Conservation (phyloP, 64 coral and sea anemone species). For the Pocillopora damicornis region DNA sequence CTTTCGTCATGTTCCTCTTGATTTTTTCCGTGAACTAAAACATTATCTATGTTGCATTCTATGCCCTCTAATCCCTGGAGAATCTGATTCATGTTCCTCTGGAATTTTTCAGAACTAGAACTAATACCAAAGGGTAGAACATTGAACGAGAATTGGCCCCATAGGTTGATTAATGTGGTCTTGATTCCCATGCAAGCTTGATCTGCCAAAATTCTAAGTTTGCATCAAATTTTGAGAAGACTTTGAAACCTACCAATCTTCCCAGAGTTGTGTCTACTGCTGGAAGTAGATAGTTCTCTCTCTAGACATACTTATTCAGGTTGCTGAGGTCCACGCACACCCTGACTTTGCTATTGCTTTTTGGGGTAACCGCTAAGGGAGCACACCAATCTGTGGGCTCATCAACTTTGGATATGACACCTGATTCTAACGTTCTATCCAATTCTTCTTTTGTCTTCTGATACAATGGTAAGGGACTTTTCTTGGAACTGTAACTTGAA, state of each 20-base stretch:
- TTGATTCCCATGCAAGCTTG: constrained; percentile 24
- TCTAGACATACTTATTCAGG: constrained; percentile 6
- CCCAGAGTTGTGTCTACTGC: constrained; percentile 18
- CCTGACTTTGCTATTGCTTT: constrained; percentile 25
- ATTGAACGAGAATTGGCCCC: no score
- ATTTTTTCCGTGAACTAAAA: constrained; percentile 8
- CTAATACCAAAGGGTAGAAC: no score
- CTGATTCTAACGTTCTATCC: neutral
- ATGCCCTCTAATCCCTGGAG: constrained; percentile 34
- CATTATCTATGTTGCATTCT: constrained; percentile 35
- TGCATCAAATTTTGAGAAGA: constrained; percentile 23
- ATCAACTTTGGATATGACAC: constrained; percentile 11
- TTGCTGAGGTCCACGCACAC: neutral
- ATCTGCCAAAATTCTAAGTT: constrained; percentile 37
- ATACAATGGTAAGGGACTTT: constrained; percentile 54
- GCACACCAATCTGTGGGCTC: constrained; percentile 36
- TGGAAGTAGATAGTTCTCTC: constrained; percentile 32
- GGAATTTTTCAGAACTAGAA: constrained; percentile 27
- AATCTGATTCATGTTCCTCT: constrained; percentile 10
- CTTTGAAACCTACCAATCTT: neutral
- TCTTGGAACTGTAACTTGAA: constrained; percentile 41
- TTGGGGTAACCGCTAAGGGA: constrained; percentile 4
- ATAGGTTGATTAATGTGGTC: neutral
- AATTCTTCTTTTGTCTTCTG: neutral
- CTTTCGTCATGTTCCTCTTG: neutral